Evolutionary conservation across 2,113 vertebrate genomes (phyloP).

Genomic region (Petrocephalus microphthalmus): DNA sequence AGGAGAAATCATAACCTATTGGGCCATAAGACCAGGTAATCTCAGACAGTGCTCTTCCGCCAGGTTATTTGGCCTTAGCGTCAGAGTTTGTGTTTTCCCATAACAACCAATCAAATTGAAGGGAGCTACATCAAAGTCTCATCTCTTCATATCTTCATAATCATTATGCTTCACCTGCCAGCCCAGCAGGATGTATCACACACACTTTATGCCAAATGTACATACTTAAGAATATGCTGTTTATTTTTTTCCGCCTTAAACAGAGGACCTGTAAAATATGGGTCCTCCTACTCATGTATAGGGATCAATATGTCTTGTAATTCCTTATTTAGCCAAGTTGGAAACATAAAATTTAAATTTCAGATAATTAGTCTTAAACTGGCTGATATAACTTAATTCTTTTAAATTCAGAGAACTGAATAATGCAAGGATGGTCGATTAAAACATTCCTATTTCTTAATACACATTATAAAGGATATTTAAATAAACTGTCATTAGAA

Average conservation of each 20-base stretch:
- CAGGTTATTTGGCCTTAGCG: neutral
- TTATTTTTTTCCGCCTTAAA: neutral
- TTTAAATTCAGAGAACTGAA: neutral
- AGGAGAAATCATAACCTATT: neutral
- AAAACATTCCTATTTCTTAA: neutral
- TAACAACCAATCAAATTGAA: neutral
- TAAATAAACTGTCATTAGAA: neutral
- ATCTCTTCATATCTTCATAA: neutral
- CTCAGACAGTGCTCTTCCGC: no score
- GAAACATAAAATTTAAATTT: neutral
- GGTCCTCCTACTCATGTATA: neutral
- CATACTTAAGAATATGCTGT: neutral
- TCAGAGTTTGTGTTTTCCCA: neutral
- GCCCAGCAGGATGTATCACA: neutral
- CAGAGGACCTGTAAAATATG: neutral
- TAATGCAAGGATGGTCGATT: neutral
- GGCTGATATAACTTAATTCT: neutral
- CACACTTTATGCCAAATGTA: neutral
- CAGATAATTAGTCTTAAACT: neutral
- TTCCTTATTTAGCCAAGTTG: neutral
- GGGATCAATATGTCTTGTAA: neutral
- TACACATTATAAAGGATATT: neutral
- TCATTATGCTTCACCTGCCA: neutral
- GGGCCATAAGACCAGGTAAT: neutral
- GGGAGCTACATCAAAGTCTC: neutral